Base-by-base conservation (phyloP, 2,113 vertebrate genomes). In the Varanus komodoensis region DNA sequence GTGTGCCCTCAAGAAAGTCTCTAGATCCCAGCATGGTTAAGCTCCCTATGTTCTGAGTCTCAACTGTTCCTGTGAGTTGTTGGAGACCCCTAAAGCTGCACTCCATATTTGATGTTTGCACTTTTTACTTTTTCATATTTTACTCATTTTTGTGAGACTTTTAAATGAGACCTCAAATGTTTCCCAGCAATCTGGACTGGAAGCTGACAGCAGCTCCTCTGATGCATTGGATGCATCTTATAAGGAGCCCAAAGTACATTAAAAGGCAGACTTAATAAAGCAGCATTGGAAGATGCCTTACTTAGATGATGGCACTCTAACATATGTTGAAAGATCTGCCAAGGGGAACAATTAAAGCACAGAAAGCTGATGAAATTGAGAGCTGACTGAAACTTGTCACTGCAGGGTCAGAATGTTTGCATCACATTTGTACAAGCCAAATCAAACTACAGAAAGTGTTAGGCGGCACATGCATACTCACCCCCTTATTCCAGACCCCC, bases 201-300 rank as follows among this genome's bases (percentile, higher is more conserved):
- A 89, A 67, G 87, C 0, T 91, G 7, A 81, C 78, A 52, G 84
- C 0, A 38, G 19, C 87, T 92, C 91, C 82, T 93, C 61, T 89
- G 89, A 89, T 67, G 91, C 92, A 93, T 92, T 89, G 93, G 50
- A 78, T 11, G 67, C 52, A 14, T 90, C 90, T 87, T 69, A 25
- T 93, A 91, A 95, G 90, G 93, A 94, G 32, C 34, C 64, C 68
- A 93, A 94, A 96, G 93, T 92, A 93, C 94, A 94, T 95, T 96
- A 96, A 95, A 96, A 95, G 92, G 82, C 93, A 87, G 87, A 82
- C 91, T 95, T 92, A 94, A 96, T 95, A 95, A 95, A 95, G 90
- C 79, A 92, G 82, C 90, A 92, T 88, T 87, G 84, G 80, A 86
- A 82, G 44, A 75, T 61, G 52, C 80, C 61, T 71, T 77, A 86